Conservation (phyloP, 1,140 invertebrate species). For the Drosophila melanogaster region Release_6_plus_ISO1_MT NT_033779.5:11339001-11339500, state of each 20-base stretch:
- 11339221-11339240: too few species aligned
- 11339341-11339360: background rate
- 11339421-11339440: constrained; percentile 26
- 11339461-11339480: constrained; percentile 40
- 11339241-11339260: background rate
- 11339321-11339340: background rate
- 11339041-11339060: constrained; percentile 65
- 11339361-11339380: constrained; percentile 20
- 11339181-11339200: constrained; percentile 36
- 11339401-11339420: constrained; percentile 68
- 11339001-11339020: constrained; percentile 80
- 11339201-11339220: constrained; percentile 25
- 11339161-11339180: constrained; percentile 56
- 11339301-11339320: too few species aligned
- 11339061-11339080: constrained; percentile 48
- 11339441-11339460: constrained; percentile 6
- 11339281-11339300: too few species aligned
- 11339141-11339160: constrained; percentile 55
- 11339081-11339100: constrained; percentile 40
- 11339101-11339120: constrained; percentile 51
- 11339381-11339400: constrained; percentile 50
- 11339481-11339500: constrained; percentile 73
- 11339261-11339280: background rate
- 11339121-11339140: constrained; percentile 80
- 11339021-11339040: constrained; percentile 54